Conservation (phyloP, 35 echinoderm and acorn worm genomes). For the Ptychodera flava region DNA sequence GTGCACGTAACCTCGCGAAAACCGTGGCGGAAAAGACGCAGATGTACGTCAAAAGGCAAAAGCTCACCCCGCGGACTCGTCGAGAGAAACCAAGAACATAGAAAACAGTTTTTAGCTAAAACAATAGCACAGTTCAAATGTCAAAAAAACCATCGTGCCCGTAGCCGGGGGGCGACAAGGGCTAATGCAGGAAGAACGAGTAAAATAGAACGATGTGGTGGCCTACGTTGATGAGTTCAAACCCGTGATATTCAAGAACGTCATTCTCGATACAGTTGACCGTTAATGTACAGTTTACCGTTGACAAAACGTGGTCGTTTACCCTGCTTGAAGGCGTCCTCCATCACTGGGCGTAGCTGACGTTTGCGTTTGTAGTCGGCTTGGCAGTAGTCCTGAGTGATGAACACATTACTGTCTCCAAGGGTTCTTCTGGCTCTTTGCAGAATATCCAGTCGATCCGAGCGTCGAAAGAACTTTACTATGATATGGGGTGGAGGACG, state of each 20-base stretch:
- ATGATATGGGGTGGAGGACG: slow-evolving; percentile 18
- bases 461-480: slow-evolving; percentile 14
- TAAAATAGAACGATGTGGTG: too few species aligned
- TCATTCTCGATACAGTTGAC: background rate
- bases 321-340: slow-evolving; percentile 15
- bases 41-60: too few species aligned
- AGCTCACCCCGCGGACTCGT: too few species aligned
- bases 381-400: slow-evolving; percentile 19
- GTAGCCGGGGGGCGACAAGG: too few species aligned
- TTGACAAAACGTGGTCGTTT: slow-evolving; percentile 25
- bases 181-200: too few species aligned
- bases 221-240: too few species aligned
- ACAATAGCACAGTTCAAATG: too few species aligned
- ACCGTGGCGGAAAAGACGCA: too few species aligned
- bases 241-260: background rate
- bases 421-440: background rate
- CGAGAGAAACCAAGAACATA: too few species aligned
- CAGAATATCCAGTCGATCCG: slow-evolving; percentile 11
- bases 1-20: too few species aligned
- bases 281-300: slow-evolving; percentile 14
- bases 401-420: slow-evolving; percentile 8
- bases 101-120: too few species aligned
- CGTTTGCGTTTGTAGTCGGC: slow-evolving; percentile 5
- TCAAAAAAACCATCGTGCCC: too few species aligned
- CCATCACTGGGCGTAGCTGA: slow-evolving; percentile 12